These are phyloP conservation scores for Stictocephala bisonia DNA, from an alignment of 2,888 invertebrate genomes.

Conservation along the genomic window DNA sequence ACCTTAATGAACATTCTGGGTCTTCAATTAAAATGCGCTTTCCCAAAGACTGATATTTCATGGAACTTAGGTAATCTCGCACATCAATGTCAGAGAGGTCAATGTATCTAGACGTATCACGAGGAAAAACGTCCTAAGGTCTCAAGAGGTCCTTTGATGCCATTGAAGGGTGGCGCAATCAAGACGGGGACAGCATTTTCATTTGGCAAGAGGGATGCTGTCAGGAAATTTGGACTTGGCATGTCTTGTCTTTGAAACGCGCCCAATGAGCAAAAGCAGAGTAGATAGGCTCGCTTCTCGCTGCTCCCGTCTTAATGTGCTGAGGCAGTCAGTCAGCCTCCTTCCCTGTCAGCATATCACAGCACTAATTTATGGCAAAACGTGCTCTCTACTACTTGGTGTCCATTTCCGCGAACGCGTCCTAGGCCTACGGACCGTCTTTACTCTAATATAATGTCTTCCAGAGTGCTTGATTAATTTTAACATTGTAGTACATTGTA, in stretches of 20 bases:
- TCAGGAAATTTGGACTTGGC: slow-evolving; percentile 47
- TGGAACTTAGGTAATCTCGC: too few species aligned
- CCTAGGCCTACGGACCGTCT: too few species aligned
- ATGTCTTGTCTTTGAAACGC: slow-evolving; percentile 46
- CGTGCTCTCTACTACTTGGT: slow-evolving; percentile 14
- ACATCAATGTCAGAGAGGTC: too few species aligned
- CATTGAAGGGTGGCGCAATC: slow-evolving; percentile 40
- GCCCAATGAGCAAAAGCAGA: slow-evolving; percentile 34
- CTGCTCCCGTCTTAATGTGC: slow-evolving; percentile 22
- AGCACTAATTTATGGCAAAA: slow-evolving; percentile 34
- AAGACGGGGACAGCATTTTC: slow-evolving; percentile 30
- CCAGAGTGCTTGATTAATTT: too few species aligned
- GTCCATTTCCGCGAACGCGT: slow-evolving; percentile 24
- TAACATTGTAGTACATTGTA: too few species aligned
- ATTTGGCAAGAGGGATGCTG: slow-evolving; percentile 27
- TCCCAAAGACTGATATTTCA: too few species aligned
- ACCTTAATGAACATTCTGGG: too few species aligned
- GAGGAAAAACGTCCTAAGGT: not conserved
- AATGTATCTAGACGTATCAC: too few species aligned
- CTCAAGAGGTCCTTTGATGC: slow-evolving; percentile 32
- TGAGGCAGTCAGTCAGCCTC: too few species aligned
- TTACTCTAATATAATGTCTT: slow-evolving; percentile 17
- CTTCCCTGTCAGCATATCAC: slow-evolving; percentile 24
- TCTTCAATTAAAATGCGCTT: too few species aligned
- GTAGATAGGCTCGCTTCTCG: not conserved